Base-by-base conservation (phyloP, 92 coral and sea anemone species). In the Paramuricea clavata region DNA sequence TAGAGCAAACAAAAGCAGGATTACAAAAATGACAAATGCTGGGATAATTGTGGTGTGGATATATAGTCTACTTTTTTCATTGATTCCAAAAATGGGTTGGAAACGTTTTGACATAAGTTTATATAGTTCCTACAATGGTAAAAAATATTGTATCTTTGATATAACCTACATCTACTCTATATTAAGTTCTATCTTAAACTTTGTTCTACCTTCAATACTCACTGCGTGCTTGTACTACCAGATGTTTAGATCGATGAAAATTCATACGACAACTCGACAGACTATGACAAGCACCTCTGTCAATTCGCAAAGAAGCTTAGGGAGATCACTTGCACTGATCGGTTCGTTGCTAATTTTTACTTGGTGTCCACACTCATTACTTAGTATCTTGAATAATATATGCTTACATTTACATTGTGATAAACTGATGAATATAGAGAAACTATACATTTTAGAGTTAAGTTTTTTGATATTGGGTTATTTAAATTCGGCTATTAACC, bases 11-110 rank as follows among this genome's bases (percentile, higher is more conserved):
- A 92, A 95, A 16, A 91, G 91, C 25, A 93, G 93, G 91, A 89
- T 97, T 4, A 91, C 94, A 34, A 89, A 93, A 61, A 90, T 94
- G 16, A 98, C 99, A 26, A 50, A 88, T 34, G 28, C 76, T 16
- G 93, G 91, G 1, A 94, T 94, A 17, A 90, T 89, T 12, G 47
- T 78, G 11, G 81, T 96, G 9, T 96, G 99, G 99, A 69, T 91
- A 6, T 96, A 96, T 76, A 92, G 95, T 42, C 74, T 93, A 50
- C 50, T 86, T 6, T 94, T 96, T 59, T 95, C 99, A 4, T 86
- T 94, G 12, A 76, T 92, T 1, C 99, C 99, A 3, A 88, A 89
- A 0, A 85, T 96, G 93, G 99, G 99, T 0, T 96, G 99, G 99
- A 96, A 88, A 12, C 78, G 89, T 0, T 68, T 47, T 21, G 92